Percentiles rank a stretch among this genome's conserved stretches.
Evolutionary conservation across 2,797 vertebrate species (phyloP).

Genomic region (Anniella stebbinsi): DNA sequence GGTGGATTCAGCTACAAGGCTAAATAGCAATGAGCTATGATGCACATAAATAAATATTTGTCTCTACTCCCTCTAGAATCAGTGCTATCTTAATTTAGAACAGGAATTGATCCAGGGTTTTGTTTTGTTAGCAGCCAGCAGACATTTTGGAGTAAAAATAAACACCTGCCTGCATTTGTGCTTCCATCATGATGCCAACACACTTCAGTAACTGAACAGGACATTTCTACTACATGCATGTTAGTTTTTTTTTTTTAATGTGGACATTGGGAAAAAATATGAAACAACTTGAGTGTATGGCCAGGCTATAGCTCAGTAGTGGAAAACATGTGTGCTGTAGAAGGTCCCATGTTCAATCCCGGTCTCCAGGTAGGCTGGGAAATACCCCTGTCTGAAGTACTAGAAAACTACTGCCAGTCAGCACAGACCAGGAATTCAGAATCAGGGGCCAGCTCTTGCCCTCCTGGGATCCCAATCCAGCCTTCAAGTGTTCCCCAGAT

Average conservation of each 20-base stretch:
- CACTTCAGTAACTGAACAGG: slow-evolving; percentile 28
- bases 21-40: neutral
- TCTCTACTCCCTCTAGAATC: neutral
- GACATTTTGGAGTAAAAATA: slow-evolving; percentile 29
- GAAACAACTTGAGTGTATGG: neutral
- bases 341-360: neutral
- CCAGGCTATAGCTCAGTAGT: neutral
- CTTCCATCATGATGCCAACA: neutral
- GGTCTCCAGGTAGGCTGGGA: neutral
- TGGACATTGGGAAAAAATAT: no score
- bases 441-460: no score
- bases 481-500: no score
- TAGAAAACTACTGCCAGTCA: neutral
- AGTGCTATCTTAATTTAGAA: neutral
- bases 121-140: slow-evolving; percentile 26
- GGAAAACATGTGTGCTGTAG: neutral
- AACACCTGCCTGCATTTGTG: slow-evolving; percentile 13
- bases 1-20: neutral
- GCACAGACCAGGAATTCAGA: no score
- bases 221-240: neutral
- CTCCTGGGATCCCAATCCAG: no score
- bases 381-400: neutral
- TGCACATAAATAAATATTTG: neutral
- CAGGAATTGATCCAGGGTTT: neutral
- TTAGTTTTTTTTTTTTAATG: no score